Evolutionary conservation across 2,888 invertebrate species (phyloP).

Genomic region (Harpagoxenus sublaevis): DNA sequence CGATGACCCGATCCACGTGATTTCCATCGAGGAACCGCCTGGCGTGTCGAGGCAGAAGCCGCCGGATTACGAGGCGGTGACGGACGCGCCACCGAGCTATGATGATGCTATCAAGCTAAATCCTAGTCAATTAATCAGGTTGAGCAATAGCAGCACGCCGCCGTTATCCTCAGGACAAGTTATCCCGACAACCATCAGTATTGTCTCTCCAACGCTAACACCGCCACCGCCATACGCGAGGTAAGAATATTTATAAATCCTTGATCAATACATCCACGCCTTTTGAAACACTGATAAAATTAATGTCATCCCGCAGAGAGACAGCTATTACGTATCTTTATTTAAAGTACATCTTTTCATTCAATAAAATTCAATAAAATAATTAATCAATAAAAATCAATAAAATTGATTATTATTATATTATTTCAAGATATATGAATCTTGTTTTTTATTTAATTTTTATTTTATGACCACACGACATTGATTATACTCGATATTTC

Average conservation of each 20-base stretch:
- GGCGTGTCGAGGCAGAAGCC: slow-evolving; percentile 90
- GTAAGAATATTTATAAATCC: slow-evolving; percentile 68
- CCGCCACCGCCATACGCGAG: slow-evolving; percentile 84
- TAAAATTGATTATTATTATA: not conserved
- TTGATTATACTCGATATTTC: not conserved
- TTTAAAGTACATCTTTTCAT: not conserved
- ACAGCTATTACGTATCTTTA: not conserved
- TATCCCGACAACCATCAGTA: slow-evolving; percentile 74
- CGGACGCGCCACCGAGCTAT: slow-evolving; percentile 91
- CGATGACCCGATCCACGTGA: slow-evolving; percentile 90
- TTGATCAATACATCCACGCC: too few species aligned
- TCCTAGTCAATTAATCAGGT: slow-evolving; percentile 87
- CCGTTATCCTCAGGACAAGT: slow-evolving; percentile 70
- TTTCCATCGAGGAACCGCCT: slow-evolving; percentile 88
- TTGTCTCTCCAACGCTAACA: slow-evolving; percentile 76
- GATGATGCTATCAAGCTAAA: slow-evolving; percentile 91
- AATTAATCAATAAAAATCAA: not conserved
- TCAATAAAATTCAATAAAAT: not conserved
- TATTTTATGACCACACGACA: not conserved
- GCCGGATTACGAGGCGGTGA: slow-evolving; percentile 91
- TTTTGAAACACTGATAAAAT: not conserved
- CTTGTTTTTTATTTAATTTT: not conserved
- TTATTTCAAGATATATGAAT: not conserved
- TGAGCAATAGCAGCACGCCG: slow-evolving; percentile 73
- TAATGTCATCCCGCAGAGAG: not conserved